Evolutionary conservation across 2,797 vertebrate genomes (phyloP).

Genomic region (Sebastes alutus): DNA sequence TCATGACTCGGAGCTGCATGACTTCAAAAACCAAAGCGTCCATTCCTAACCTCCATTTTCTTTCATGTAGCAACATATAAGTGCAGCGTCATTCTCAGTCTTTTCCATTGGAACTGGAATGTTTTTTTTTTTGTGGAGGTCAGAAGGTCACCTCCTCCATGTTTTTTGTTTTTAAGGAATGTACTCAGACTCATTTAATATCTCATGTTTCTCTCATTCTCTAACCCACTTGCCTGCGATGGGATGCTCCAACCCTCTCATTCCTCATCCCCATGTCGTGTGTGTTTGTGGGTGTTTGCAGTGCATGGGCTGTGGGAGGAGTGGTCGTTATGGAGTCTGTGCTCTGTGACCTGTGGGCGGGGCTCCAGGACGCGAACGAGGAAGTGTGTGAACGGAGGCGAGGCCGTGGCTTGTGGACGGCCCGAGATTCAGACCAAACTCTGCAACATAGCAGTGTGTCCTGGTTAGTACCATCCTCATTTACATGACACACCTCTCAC

Average conservation of each 20-base stretch:
- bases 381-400: slow-evolving; percentile 87
- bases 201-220: slow-evolving; percentile 64
- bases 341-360: slow-evolving; percentile 94
- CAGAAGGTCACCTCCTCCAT: slow-evolving; percentile 10
- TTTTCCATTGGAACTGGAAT: slow-evolving; percentile 37
- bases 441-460: slow-evolving; percentile 95
- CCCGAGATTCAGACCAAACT: slow-evolving; percentile 91
- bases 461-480: slow-evolving; percentile 89
- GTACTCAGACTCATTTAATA: slow-evolving; percentile 61
- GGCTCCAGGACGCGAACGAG: slow-evolving; percentile 91
- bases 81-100: slow-evolving; percentile 14
- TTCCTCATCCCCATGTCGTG: slow-evolving; percentile 75
- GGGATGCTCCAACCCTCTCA: slow-evolving; percentile 45
- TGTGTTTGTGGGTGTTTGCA: slow-evolving; percentile 91
- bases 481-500: slow-evolving; percentile 37
- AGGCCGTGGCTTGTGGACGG: slow-evolving; percentile 86
- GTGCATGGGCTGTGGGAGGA: slow-evolving; percentile 92
- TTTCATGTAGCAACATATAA: slow-evolving; percentile 34
- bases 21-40: slow-evolving; percentile 37
- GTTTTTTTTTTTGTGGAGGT: slow-evolving; percentile 28
- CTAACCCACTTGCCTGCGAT: slow-evolving; percentile 56
- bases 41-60: slow-evolving; percentile 62
- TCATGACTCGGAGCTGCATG: slow-evolving; percentile 57
- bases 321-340: slow-evolving; percentile 96
- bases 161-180: slow-evolving; percentile 41